Evolutionary conservation across 2,113 vertebrate genomes (phyloP), one percentile per base, ranked within the genome.

Genomic region (Nyctibius bracteatus): DNA sequence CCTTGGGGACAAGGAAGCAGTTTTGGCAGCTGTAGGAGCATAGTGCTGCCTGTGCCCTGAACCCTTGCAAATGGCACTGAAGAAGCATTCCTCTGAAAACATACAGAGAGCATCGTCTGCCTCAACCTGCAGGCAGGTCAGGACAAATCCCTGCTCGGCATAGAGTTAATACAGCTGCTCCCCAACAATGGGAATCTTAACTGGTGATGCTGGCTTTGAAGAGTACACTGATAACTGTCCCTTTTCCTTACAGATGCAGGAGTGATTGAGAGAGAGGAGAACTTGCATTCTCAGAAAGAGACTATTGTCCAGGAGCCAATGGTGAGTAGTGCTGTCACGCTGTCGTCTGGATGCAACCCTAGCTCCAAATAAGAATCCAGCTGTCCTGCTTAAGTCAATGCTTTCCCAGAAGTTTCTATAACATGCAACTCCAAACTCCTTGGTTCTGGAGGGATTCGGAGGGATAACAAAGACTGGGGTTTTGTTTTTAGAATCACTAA

Each of bases 191-290:
- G 46, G 46, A 44, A 28, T 33, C 66, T 43, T 21, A 20, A 17
- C 54, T 62, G 59, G 54, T 11, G 62, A 11, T 23, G 3, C 35
- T 22, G 67, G 6, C 33, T 52, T 41, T 3, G 37, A 58, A 28
- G 52, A 46, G 15, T 6, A 5, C 4, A 1, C 30, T 73, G 44
- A 3, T 85, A 41, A 54, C 13, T 59, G 20, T 63, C 10, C n/a
- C 63, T 58, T 28, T 51, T 80, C 86, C 90, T 86, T 65, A 35
- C 92, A 98, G 98, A 98, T 73, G 97, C 96, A 11, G 97, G 96
- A 68, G 86, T 98, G 84, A 97, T 97, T 30, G 91, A 95, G 52
- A 95, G 96, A 65, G 94, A 92, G 90, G 94, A 86, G 82, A 90
- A 51, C 18, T 4, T 16, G 52, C 93, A 5, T 16, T 39, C 92